Base-by-base conservation (phyloP, 2,888 invertebrate genomes). In the Drosophila suboccidentalis region DNA sequence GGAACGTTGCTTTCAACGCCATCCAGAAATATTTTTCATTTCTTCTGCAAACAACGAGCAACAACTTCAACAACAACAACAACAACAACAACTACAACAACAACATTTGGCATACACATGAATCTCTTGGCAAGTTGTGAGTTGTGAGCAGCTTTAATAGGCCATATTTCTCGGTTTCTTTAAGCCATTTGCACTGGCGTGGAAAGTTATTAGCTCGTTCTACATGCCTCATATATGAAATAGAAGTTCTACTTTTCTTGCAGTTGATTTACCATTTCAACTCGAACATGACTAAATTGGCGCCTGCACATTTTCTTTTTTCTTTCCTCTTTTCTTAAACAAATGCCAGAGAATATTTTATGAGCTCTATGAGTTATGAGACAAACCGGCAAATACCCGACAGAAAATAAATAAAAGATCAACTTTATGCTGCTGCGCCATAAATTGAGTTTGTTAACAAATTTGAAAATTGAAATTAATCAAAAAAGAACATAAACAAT, bases 21-120 rank as follows among this genome's bases (percentile, higher is more conserved):
- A 41, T n/a, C 77, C 58, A 74, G 71, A 87, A 85, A 85, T 85
- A 85, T 87, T 87, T 85, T 70, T 69, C 81, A 81, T 78, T 82
- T 78, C 61, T 78, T 38, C 49, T n/a, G 29, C 59, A 38, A 38
- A 36, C 36, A 51, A 50, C 34, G 9, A 36, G 29, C 11, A 49
- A n/a, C 46, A 46, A 26, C 46, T 15, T 1, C 6, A 29, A 17
- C 47, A 22, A 29, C 43, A 46, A 26, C 46, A 46, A n/a, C 26
- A 29, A 22, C 41, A 15, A 29, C 43, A 32, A 49, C 39, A 59
- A 39, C 2, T 22, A 17, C 43, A 22, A 29, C 47, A 34, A 50
- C 36, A 69, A 53, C 63, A 58, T 58, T 61, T 71, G 54, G 50
- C 58, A 60, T 63, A 61, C n/a, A 9, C 63, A 57, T 78, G 62